These are phyloP conservation scores for Potorous gilbertii DNA, from an alignment of 2,797 vertebrate species.

Conservation along the genomic window DNA sequence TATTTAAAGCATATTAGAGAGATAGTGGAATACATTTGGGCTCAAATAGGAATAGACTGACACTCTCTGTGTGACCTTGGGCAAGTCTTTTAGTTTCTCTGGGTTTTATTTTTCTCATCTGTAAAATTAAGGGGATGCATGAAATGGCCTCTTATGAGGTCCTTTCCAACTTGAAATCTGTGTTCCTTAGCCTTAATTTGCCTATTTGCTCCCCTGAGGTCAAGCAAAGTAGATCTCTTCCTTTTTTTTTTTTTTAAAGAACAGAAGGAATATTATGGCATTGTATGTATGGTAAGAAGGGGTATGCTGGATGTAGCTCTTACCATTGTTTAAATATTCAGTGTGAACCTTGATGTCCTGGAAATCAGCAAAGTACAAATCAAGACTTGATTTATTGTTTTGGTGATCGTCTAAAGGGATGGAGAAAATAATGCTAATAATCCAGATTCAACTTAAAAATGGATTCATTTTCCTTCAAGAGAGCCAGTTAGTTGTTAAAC, in stretches of 20 bases:
- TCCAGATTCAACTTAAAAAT: neutral
- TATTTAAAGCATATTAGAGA: neutral
- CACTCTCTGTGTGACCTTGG: neutral
- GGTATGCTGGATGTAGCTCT: neutral
- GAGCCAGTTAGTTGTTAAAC: neutral
- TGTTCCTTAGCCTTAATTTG: neutral
- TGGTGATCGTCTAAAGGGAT: neutral
- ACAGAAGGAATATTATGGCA: neutral
- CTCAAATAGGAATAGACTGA: neutral
- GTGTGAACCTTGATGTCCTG: neutral
- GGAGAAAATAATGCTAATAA: neutral
- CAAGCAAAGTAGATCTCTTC: neutral
- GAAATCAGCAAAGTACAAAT: neutral
- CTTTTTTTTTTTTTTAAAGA: neutral
- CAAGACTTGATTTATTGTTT: neutral
- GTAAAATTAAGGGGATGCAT: too few relatives aligned
- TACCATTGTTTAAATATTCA: neutral
- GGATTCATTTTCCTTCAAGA: neutral
- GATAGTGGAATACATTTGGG: neutral
- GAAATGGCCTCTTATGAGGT: neutral
- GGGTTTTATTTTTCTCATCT: neutral
- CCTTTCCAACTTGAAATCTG: neutral
- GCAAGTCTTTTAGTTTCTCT: neutral
- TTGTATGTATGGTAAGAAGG: neutral
- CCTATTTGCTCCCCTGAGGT: neutral